phyloP scores from a whole-genome alignment of 2,113 vertebrate genomes.

The Condylura cristata region DNA sequence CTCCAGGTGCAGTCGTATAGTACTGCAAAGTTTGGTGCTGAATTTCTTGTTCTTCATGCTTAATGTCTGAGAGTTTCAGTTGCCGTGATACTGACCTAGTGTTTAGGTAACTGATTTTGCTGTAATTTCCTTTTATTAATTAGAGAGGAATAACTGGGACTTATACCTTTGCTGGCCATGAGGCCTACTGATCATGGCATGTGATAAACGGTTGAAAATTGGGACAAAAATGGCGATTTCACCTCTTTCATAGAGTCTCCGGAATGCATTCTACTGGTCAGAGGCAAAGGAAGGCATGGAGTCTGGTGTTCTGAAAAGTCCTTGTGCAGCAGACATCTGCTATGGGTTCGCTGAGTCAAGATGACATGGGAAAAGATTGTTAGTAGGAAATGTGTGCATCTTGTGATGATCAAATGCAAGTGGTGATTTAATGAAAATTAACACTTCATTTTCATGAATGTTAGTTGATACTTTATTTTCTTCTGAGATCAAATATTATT shows the following conservation, averaged over 20 bases:
- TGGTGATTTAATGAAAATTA: not conserved
- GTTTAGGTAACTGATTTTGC: not conserved
- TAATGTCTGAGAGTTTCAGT: not conserved
- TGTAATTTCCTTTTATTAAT: not conserved
- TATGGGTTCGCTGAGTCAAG: constrained; percentile 39
- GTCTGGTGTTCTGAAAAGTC: constrained; percentile 9
- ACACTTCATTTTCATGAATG: too few relatives aligned
- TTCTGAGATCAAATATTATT: constrained; percentile 18
- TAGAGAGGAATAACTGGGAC: not conserved
- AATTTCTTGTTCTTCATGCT: not conserved
- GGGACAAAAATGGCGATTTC: not conserved
- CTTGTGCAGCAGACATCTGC: constrained; percentile 63
- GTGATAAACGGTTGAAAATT: constrained; percentile 24
- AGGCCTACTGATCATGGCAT: not conserved
- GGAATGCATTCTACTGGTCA: constrained; percentile 33
- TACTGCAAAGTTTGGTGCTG: not conserved
- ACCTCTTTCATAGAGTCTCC: constrained; percentile 35
- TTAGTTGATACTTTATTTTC: not conserved
- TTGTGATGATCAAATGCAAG: not conserved
- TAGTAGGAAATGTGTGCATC: not conserved
- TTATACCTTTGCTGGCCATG: not conserved
- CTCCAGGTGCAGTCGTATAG: not conserved
- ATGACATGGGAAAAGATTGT: not conserved
- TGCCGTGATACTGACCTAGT: not conserved
- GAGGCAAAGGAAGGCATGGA: constrained; percentile 49